Conservation (phyloP, 1,140 invertebrate genomes). For the Physella acuta region DNA sequence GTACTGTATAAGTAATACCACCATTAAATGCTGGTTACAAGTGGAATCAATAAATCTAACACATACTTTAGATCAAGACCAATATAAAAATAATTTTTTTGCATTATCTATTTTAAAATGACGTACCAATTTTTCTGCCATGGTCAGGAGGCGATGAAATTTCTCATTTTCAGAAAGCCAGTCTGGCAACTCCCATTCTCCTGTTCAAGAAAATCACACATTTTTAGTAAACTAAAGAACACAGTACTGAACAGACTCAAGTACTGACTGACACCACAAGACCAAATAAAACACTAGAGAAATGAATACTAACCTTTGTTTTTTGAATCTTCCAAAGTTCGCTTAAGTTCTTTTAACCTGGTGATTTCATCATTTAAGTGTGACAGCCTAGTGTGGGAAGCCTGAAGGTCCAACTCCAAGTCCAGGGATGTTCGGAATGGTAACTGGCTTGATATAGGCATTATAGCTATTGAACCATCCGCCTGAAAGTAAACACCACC, state of each 20-base stretch:
- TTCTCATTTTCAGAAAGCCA: constrained; percentile 86
- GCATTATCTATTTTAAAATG: neutral
- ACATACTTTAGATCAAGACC: neutral
- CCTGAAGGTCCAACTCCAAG: constrained; percentile 83
- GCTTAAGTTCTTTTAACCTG: constrained; percentile 78
- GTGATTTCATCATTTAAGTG: constrained; percentile 82
- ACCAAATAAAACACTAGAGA: no score
- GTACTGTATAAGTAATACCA: no score
- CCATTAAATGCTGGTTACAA: no score
- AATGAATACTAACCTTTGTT: constrained; percentile 46
- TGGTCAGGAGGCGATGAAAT: constrained; percentile 73
- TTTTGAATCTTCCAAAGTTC: constrained; percentile 55
- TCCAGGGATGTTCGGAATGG: constrained; percentile 81
- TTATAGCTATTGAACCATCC: constrained; percentile 17
- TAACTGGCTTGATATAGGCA: constrained; percentile 31
- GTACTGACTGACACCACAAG: no score
- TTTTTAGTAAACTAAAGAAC: no score
- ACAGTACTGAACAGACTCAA: no score
- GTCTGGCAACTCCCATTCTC: constrained; percentile 75
- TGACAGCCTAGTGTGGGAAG: constrained; percentile 79
- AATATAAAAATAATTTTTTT: neutral
- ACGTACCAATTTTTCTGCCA: constrained; percentile 49
- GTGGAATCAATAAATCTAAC: neutral
- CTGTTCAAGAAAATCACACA: constrained; percentile 51
- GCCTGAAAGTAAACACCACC: constrained; percentile 6